Evolutionary conservation across 2,797 vertebrate genomes (phyloP).

Genomic region (Streptopelia turtur): DNA sequence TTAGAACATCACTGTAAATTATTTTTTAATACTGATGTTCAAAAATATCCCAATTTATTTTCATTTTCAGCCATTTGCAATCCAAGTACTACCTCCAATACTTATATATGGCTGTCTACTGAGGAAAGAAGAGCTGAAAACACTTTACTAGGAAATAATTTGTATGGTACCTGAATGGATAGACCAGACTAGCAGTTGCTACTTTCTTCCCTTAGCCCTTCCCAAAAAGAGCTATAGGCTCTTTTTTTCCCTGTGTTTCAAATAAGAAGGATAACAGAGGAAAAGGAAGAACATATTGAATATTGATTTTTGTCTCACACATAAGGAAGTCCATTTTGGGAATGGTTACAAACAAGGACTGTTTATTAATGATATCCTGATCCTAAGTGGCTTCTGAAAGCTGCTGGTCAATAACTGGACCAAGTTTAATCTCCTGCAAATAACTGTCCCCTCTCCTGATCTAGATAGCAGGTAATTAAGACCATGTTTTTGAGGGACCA

Average conservation of each 20-base stretch:
- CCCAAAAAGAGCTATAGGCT: background rate
- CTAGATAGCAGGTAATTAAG: background rate
- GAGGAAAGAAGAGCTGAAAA: background rate
- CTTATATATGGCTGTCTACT: background rate
- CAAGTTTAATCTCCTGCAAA: background rate
- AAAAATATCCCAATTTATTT: background rate
- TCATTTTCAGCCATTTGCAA: background rate
- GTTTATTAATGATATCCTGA: background rate
- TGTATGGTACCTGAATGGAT: background rate
- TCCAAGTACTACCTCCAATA: background rate
- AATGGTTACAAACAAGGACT: background rate
- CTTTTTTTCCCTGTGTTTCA: background rate
- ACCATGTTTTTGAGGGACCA: background rate
- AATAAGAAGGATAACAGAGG: background rate
- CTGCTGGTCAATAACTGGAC: background rate
- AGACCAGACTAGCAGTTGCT: background rate
- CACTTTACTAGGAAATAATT: background rate
- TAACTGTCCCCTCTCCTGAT: background rate
- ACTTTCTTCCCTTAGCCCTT: background rate
- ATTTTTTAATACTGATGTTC: background rate
- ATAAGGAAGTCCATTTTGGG: background rate
- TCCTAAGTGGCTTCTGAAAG: background rate
- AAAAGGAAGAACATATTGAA: background rate
- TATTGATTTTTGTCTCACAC: background rate
- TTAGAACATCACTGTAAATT: accelerated